A percentile compares a stretch with the other conserved stretches of the same genome.
Evolutionary conservation across 2,113 vertebrate species (phyloP).

Genomic region (Odocoileus hemionus): DNA sequence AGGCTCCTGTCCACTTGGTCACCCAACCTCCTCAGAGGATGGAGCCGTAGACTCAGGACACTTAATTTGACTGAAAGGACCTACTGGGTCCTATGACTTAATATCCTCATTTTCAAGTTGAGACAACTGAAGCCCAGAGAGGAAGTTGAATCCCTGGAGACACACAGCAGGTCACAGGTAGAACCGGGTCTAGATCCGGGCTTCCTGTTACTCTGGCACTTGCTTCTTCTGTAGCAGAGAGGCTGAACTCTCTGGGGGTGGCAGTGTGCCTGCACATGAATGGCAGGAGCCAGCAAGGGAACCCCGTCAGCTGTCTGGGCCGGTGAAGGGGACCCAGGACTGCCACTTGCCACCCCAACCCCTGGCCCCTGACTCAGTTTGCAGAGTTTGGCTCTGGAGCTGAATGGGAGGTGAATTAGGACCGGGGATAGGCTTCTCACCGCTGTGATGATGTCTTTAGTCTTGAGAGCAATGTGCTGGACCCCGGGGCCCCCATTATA

Average conservation of each 20-base stretch:
- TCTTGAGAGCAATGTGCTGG: conserved; percentile 96
- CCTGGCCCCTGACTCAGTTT: not conserved
- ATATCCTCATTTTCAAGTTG: not conserved
- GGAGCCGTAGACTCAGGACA: not conserved
- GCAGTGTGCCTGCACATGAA: fast-evolving
- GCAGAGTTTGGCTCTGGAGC: not conserved
- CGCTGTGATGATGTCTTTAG: conserved; percentile 89
- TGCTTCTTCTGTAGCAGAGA: not conserved
- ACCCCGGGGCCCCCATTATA: conserved; percentile 94
- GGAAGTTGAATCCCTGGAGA: not conserved
- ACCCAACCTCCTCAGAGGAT: not conserved
- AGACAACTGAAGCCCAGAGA: not conserved
- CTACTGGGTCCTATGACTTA: not conserved
- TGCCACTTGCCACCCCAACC: not conserved
- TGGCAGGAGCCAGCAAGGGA: not conserved
- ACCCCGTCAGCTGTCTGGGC: not conserved
- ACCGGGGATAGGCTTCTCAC: conserved; percentile 70
- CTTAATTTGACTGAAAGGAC: not conserved
- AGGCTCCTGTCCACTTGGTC: not conserved
- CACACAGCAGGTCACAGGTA: not conserved
- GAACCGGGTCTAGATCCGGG: not conserved
- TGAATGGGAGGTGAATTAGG: not conserved
- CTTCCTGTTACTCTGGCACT: not conserved
- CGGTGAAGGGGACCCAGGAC: not conserved
- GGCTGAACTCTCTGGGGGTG: too few species aligned